A percentile compares a stretch with the other conserved stretches of the same genome.
Evolutionary conservation across 2,888 invertebrate genomes (phyloP).

Genomic region (Leistus spinibarbis): DNA sequence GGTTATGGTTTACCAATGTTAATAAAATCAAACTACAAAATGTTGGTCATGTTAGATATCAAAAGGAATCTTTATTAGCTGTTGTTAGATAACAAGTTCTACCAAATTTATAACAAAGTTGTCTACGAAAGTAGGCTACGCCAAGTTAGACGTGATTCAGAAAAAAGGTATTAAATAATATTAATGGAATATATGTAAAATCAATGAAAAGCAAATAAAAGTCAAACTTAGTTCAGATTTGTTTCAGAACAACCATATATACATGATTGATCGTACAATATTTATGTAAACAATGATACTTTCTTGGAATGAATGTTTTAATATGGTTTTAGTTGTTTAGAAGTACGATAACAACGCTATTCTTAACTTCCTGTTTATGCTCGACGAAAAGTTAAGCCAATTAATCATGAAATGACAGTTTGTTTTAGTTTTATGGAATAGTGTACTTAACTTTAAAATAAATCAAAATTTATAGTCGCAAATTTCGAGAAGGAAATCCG

Average conservation of each 20-base stretch:
- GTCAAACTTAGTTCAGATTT: background rate
- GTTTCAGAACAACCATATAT: background rate
- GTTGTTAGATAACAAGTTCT: no score
- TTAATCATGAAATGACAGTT: constrained; percentile 35
- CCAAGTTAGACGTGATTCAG: no score
- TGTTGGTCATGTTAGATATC: no score
- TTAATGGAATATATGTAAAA: background rate
- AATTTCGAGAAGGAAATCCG: constrained; percentile 31
- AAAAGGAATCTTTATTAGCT: no score
- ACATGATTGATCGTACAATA: background rate
- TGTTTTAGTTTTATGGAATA: constrained; percentile 9
- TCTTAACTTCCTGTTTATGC: background rate
- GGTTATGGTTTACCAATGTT: no score
- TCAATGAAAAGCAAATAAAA: background rate
- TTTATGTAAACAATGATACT: background rate
- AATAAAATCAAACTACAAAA: no score
- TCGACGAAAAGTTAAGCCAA: constrained; percentile 21
- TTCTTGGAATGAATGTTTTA: background rate
- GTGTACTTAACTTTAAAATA: constrained; percentile 29
- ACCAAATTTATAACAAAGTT: no score
- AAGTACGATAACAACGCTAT: background rate
- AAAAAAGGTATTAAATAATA: background rate
- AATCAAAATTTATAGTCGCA: constrained; percentile 34
- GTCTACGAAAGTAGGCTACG: no score
- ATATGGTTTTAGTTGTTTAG: background rate